Base-by-base conservation (phyloP, 2,888 invertebrate species). In the Tanytarsus gracilentus region DNA sequence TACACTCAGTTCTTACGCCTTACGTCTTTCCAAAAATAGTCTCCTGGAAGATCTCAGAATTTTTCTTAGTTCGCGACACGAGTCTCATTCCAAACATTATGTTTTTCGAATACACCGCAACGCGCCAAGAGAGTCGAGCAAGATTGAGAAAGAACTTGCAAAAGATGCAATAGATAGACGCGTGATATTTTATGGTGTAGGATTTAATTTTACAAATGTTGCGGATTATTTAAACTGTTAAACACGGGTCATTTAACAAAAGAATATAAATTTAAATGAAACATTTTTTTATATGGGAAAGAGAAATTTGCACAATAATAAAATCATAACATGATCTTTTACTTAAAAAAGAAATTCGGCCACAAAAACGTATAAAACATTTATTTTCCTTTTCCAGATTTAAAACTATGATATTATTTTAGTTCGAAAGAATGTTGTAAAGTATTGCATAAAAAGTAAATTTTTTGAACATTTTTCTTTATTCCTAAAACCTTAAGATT, bases 51-150 rank as follows among this genome's bases (percentile, higher is more conserved):
- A 74, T 88, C 65, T 87, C 89, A 62, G 93, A 94, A 75, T 83
- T 88, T 72, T 75, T 93, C 63, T 81, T 94, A 76, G 76, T 94
- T 63, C 79, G 93, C 64, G 94, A 94, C 70, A 90, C 91, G 36
- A 90, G 92, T 1, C 75, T 92, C 62, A 94, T 94, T 71, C 93
- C 93, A 25, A 93, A 94, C 72, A 87, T 94, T 16, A 72, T 93
- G 65, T 93, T 92, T 91, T 94, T 94, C 71, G 93, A 94, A 72
- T 94, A 94, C 72, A 91, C 90, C 25, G 88, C 87, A 64, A 85
- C 88, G 60, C 78, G 91, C 64, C 85, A 87, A 67, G 93, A 93
- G 71, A 84, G 88, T 29, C 80, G 88, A 64, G 83, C 86, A 7
- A 80, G 90, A 64, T 84, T 86, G 53, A 79, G 88, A 64, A 90